Evolutionary conservation across 2,888 invertebrate genomes (phyloP).

Genomic region (Trisateles emortualis): DNA sequence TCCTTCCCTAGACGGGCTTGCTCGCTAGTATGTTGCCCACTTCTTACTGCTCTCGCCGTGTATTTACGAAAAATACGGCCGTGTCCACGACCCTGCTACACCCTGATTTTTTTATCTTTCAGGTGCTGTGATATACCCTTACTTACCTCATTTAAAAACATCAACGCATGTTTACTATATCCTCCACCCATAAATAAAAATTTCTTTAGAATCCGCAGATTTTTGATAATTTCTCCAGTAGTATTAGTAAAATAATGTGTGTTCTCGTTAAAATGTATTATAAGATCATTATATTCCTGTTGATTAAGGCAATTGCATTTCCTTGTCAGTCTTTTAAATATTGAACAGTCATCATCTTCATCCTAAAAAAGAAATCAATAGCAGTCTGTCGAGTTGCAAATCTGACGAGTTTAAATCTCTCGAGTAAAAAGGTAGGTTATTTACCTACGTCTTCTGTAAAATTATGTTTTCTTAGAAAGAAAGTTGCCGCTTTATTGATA

Average conservation of each 20-base stretch:
- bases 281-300: slow-evolving; percentile 71
- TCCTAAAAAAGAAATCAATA: slow-evolving; percentile 49
- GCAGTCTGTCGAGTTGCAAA: background rate
- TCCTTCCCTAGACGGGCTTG: too few species aligned
- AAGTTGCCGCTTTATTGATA: too few species aligned
- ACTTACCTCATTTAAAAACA: slow-evolving; percentile 77
- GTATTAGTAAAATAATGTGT: slow-evolving; percentile 66
- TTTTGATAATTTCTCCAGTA: slow-evolving; percentile 78
- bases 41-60: too few species aligned
- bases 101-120: too few species aligned
- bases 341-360: slow-evolving; percentile 72
- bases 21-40: too few species aligned
- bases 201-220: slow-evolving; percentile 74
- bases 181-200: slow-evolving; percentile 75
- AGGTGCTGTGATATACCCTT: too few species aligned
- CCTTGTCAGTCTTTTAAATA: slow-evolving; percentile 73
- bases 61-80: too few species aligned
- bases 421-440: too few species aligned
- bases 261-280: slow-evolving; percentile 77
- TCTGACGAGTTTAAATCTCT: too few species aligned
- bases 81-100: too few species aligned
- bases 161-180: slow-evolving; percentile 70
- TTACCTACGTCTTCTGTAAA: too few species aligned
- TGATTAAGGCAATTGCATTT: slow-evolving; percentile 75
- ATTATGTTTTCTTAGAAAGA: too few species aligned